Evolutionary conservation across 1,140 invertebrate genomes (phyloP).

Genomic region (Metaphire vulgaris): DNA sequence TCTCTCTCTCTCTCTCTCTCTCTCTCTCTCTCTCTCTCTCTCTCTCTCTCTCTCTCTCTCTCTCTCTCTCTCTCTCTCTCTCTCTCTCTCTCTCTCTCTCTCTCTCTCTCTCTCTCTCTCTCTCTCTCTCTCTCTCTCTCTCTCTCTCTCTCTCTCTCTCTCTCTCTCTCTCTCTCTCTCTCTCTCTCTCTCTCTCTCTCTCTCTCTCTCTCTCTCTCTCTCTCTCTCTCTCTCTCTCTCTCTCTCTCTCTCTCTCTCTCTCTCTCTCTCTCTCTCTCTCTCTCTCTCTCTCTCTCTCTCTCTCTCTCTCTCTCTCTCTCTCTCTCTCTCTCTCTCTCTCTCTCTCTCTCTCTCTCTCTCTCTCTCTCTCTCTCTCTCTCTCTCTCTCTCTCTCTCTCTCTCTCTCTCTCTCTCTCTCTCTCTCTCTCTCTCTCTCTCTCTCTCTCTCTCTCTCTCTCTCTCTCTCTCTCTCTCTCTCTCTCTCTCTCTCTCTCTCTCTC

Average conservation of each 20-base stretch:
- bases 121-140: not conserved
- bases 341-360: not conserved
- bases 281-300: constrained; percentile 7
- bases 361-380: not conserved
- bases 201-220: not conserved
- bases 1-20: not conserved
- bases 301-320: constrained; percentile 7
- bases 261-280: constrained; percentile 6
- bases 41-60: not conserved
- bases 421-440: not conserved
- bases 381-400: not conserved
- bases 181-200: not conserved
- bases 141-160: not conserved
- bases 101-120: not conserved
- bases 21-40: not conserved
- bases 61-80: not conserved
- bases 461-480: not conserved
- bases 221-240: not conserved
- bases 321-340: not conserved
- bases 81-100: not conserved
- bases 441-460: not conserved
- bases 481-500: not conserved
- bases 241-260: constrained; percentile 4
- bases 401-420: not conserved
- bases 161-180: not conserved